Evolutionary conservation across 2,113 vertebrate species (phyloP).

Genomic region (Andinoacara biseriatus): DNA sequence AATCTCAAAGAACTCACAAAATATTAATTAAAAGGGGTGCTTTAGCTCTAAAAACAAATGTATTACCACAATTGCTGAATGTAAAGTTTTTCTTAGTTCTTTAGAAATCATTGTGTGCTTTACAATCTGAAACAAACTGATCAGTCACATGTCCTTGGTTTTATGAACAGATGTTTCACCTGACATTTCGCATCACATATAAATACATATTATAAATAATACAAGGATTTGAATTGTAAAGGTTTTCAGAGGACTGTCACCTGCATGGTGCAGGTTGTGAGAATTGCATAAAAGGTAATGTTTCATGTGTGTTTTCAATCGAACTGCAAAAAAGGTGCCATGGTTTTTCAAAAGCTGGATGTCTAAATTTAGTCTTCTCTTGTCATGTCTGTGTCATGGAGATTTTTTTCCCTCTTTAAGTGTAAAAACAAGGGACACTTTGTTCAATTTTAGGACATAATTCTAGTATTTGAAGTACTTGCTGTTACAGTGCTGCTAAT

Average conservation of each 20-base stretch:
- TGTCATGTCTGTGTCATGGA: constrained; percentile 20
- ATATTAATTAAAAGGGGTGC: background rate
- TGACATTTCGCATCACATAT: background rate
- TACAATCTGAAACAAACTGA: background rate
- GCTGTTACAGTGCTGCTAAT: constrained; percentile 9
- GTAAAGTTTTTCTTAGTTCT: background rate
- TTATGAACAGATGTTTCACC: background rate
- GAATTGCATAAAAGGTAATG: background rate
- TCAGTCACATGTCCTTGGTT: background rate
- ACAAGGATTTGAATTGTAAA: background rate
- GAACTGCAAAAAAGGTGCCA: background rate
- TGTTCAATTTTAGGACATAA: constrained; percentile 12
- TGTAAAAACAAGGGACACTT: constrained; percentile 15
- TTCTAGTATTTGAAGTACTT: constrained; percentile 16
- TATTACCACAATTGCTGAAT: background rate
- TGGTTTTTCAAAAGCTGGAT: background rate
- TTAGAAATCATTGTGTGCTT: background rate
- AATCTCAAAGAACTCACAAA: background rate
- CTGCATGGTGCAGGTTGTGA: background rate
- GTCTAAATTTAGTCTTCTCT: constrained; percentile 33
- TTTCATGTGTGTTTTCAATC: constrained; percentile 9
- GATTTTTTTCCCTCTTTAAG: background rate
- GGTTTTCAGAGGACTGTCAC: background rate
- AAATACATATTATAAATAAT: background rate
- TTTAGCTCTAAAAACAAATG: too few species aligned